These are phyloP conservation scores for Castor canadensis DNA, from an alignment of 2,113 vertebrate genomes.

Conservation along the genomic window DNA sequence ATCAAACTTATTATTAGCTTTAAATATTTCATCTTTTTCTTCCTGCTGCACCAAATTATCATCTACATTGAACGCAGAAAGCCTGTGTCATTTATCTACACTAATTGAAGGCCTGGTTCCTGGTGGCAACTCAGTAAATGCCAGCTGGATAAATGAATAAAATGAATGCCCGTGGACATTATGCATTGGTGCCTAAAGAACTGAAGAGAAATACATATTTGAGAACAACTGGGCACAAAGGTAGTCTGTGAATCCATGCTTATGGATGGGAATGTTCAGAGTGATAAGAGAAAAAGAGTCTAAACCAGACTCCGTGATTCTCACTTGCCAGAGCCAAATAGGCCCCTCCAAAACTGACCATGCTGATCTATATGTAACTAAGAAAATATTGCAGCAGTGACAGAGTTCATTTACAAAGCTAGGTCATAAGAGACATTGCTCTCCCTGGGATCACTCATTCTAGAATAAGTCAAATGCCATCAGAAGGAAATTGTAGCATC, in stretches of 20 bases:
- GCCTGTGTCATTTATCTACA: neutral
- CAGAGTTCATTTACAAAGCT: neutral
- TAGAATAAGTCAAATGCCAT: neutral
- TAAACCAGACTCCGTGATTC: neutral
- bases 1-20: neutral
- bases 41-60: neutral
- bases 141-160: neutral
- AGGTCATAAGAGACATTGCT: neutral
- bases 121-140: neutral
- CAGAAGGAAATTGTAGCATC: neutral
- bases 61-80: neutral
- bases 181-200: neutral
- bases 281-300: neutral
- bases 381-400: neutral
- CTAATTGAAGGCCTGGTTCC: neutral
- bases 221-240: neutral
- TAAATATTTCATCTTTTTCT: neutral
- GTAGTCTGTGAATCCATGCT: neutral
- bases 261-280: neutral
- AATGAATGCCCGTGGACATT: neutral
- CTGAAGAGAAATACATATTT: slow-evolving; percentile 8
- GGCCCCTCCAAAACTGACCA: neutral
- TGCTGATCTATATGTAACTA: neutral
- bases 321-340: neutral
- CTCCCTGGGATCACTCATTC: neutral